These are phyloP conservation scores for Acanthosepion esculentum DNA, from an alignment of 2,888 invertebrate species.

Conservation along the genomic window DNA sequence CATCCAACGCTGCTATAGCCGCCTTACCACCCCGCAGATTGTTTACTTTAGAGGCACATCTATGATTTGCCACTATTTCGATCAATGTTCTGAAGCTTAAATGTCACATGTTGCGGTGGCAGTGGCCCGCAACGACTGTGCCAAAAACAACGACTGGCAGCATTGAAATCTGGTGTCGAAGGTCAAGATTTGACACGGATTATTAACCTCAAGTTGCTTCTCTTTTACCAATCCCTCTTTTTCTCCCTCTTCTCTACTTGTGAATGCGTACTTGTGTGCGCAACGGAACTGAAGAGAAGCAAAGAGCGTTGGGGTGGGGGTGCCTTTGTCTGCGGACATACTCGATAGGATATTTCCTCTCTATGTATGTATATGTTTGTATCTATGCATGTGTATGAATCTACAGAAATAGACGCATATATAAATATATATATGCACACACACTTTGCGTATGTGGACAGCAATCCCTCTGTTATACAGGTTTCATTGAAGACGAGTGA, in stretches of 20 bases:
- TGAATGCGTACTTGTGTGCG: neutral
- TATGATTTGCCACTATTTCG: neutral
- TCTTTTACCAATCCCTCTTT: neutral
- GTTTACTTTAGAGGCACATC: neutral
- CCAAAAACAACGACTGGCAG: slow-evolving; percentile 17
- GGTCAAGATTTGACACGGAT: slow-evolving; percentile 33
- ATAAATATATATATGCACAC: too few relatives aligned
- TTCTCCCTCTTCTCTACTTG: neutral
- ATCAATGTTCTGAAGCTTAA: neutral
- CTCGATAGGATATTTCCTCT: too few relatives aligned
- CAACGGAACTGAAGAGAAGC: neutral
- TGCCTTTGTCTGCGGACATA: neutral
- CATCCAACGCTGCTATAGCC: neutral
- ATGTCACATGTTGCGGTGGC: slow-evolving; percentile 5
- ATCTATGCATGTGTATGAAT: too few relatives aligned
- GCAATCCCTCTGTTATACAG: too few relatives aligned
- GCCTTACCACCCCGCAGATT: neutral
- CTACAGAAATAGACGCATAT: neutral
- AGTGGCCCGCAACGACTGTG: slow-evolving; percentile 33
- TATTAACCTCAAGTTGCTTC: slow-evolving; percentile 33
- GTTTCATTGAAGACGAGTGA: too few relatives aligned
- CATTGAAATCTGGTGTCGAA: neutral
- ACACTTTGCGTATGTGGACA: too few relatives aligned
- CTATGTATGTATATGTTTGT: too few relatives aligned
- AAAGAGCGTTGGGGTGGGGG: neutral